phyloP scores from a whole-genome alignment of 2,113 vertebrate genomes.

The Neodon shergylaensis region DNA sequence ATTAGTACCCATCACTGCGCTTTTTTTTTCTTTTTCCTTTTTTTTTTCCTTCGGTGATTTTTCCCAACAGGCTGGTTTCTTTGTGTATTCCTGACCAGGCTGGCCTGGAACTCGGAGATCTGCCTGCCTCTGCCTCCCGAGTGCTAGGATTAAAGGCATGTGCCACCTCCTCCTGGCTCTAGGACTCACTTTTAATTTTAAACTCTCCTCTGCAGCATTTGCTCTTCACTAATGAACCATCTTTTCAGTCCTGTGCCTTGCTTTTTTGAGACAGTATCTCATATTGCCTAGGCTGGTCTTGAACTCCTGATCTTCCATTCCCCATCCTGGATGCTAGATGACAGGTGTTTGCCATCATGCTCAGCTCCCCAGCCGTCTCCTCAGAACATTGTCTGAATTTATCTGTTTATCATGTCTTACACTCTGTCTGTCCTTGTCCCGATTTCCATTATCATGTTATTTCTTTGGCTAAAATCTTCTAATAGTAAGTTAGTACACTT shows the following conservation, averaged over 20 bases:
- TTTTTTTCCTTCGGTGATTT: too few relatives aligned
- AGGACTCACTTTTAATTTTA: background rate
- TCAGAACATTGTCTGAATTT: background rate
- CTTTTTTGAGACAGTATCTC: background rate
- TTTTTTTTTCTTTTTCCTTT: background rate
- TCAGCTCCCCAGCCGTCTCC: background rate
- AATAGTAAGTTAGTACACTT: background rate
- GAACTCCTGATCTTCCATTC: background rate
- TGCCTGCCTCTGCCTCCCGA: background rate
- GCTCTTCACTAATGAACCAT: background rate
- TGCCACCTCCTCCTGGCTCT: background rate
- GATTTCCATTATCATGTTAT: constrained; percentile 14
- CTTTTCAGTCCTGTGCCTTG: background rate
- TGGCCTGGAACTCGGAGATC: background rate
- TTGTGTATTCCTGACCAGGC: background rate
- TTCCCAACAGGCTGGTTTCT: background rate
- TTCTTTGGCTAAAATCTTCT: background rate
- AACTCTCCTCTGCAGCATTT: background rate
- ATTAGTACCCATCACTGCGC: background rate
- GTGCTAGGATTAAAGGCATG: background rate
- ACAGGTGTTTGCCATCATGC: background rate
- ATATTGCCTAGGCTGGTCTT: background rate
- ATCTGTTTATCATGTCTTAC: background rate
- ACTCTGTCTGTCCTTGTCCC: background rate
- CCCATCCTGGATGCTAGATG: background rate